Percentiles rank a stretch among this genome's conserved stretches.
These are phyloP conservation scores for Chromobotia macracanthus DNA, from an alignment of 2,797 vertebrate species.

Conservation along the genomic window DNA sequence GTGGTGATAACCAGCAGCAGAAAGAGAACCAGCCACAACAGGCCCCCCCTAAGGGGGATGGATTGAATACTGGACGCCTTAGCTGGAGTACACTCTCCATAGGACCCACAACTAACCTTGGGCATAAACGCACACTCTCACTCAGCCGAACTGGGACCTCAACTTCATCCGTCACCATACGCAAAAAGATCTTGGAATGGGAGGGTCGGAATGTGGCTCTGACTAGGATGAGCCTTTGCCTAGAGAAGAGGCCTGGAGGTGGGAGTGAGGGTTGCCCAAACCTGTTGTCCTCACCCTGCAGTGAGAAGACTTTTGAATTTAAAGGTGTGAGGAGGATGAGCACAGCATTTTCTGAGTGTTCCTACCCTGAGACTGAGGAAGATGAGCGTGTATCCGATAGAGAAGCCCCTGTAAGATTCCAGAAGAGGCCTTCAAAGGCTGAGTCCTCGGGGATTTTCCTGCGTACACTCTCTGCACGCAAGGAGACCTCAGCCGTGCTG, in stretches of 20 bases:
- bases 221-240: constrained; percentile 85
- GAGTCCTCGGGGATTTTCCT: constrained; percentile 80
- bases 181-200: constrained; percentile 98
- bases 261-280: constrained; percentile 91
- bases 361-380: constrained; percentile 92
- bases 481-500: constrained; percentile 93
- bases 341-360: constrained; percentile 95
- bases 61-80: constrained; percentile 76
- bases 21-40: constrained; percentile 74
- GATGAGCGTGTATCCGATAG: constrained; percentile 84
- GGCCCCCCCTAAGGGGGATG: constrained; percentile 66
- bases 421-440: constrained; percentile 83
- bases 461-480: constrained; percentile 81
- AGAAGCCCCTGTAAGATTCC: constrained; percentile 83
- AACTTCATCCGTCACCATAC: constrained; percentile 83
- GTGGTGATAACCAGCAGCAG: constrained; percentile 68
- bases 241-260: constrained; percentile 85
- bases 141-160: constrained; percentile 77
- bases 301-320: constrained; percentile 93
- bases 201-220: constrained; percentile 85
- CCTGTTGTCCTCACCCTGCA: constrained; percentile 89
- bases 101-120: constrained; percentile 74
- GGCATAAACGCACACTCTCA: constrained; percentile 80
- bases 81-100: constrained; percentile 84
- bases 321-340: constrained; percentile 94